Evolutionary conservation across 2,888 invertebrate species (phyloP), one percentile per base, ranked within the genome.

Genomic region (Caenorhabditis afra): DNA sequence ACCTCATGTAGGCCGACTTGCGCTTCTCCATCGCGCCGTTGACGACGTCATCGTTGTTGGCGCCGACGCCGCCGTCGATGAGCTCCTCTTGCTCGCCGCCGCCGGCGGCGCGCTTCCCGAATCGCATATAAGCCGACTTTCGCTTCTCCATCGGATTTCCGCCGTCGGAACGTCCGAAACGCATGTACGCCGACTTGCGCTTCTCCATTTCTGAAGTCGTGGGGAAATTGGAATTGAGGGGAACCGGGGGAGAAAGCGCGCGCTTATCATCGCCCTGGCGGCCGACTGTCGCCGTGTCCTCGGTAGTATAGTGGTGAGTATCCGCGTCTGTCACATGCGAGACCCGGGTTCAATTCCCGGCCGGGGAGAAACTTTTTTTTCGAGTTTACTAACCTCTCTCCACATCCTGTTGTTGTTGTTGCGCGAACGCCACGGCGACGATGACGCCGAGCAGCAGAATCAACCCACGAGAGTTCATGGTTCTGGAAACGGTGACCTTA

Each of bases 1-100:
- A 82, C 81, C 82, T 79, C 83, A 83, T 83, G 75, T 87, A 87
- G 47, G 88, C 88, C 53, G 82, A 82, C 81, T 87, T 87, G 68
- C 88, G 80, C 80, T 88, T 88, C 65, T 79, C 82, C 85, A 83
- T 81, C n/a, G 74, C 78, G 53, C 74, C 35, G 16, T 65, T 81
- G 39, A 83, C 82, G 16, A 44, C 73, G 35, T 58, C 78, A n/a
- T n/a, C n/a, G n/a, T n/a, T n/a, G n/a, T n/a, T n/a, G n/a, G n/a
- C 78, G 53, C 74, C 35, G 16, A 65, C 82, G 39, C 83, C 82
- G 16, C 47, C 73, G 35, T 58, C 78, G 10, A 53, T 22, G 20
- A 64, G 44, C 45, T 68, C 75, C 37, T 73, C 80, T 29, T 29
- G 29, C 20, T 84, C 85, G 14, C 39, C 58, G 11, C 61, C 47